A percentile compares a stretch with the other conserved stretches of the same genome.
Conservation (phyloP, 2,888 invertebrate species). For the Ceramica pisi region DNA sequence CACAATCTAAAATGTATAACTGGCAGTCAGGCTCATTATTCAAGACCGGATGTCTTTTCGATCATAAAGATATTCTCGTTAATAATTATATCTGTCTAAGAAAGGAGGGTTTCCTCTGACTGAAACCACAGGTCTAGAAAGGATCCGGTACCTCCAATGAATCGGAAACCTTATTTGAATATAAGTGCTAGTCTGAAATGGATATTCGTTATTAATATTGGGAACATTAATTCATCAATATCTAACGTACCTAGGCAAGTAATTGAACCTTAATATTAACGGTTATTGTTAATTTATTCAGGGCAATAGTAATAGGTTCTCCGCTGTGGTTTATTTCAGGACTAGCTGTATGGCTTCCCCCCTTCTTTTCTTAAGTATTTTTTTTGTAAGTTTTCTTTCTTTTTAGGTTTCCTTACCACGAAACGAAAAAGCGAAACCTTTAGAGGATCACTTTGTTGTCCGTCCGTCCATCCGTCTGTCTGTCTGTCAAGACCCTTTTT, state of each 20-base stretch:
- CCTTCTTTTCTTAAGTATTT: no score
- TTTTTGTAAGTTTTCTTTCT: no score
- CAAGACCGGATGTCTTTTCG: not conserved
- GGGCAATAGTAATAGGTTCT: not conserved
- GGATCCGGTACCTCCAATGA: not conserved
- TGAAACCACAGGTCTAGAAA: not conserved
- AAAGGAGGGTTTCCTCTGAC: not conserved
- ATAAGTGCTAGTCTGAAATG: not conserved
- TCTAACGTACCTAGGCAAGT: not conserved
- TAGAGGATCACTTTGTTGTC: no score
- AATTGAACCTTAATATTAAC: not conserved
- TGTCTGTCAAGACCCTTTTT: no score
- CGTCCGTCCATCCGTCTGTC: no score
- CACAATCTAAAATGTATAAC: no score
- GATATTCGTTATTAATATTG: not conserved
- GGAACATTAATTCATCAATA: not conserved
- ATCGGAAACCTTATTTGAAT: not conserved
- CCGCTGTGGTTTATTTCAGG: not conserved
- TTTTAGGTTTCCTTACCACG: no score
- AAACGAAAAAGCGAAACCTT: no score
- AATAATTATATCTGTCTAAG: not conserved
- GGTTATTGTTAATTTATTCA: not conserved
- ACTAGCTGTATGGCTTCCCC: not conserved
- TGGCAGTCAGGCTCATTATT: no score
- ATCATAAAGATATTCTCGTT: not conserved